These are phyloP conservation scores for Drosophila nannoptera DNA, from an alignment of 1,140 invertebrate genomes.

Conservation along the genomic window DNA sequence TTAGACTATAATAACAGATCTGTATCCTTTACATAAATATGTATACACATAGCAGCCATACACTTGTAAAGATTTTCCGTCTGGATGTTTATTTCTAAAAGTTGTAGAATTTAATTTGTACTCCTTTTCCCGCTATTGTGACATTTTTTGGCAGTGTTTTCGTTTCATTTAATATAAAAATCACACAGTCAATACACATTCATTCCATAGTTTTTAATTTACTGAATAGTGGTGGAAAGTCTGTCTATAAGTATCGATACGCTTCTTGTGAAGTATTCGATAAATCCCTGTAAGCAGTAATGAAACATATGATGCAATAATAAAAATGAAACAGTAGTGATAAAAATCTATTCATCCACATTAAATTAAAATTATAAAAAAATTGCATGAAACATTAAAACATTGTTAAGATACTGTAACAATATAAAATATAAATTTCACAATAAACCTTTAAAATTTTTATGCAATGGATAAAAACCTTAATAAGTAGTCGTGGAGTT, in stretches of 20 bases:
- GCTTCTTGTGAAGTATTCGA: background rate
- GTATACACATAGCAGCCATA: background rate
- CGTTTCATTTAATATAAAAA: constrained; percentile 26
- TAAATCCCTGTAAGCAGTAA: background rate
- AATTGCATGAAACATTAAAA: too few species aligned
- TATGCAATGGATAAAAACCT: too few species aligned
- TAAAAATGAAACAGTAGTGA: background rate
- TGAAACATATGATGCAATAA: constrained; percentile 5
- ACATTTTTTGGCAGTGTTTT: constrained; percentile 35
- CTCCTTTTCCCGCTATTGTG: constrained; percentile 23
- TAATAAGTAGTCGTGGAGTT: too few species aligned
- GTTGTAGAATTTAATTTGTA: constrained; percentile 24
- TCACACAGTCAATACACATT: constrained; percentile 29
- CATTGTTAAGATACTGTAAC: too few species aligned
- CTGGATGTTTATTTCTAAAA: constrained; percentile 8
- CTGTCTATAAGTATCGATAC: constrained; percentile 28
- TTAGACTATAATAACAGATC: too few species aligned
- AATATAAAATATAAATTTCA: too few species aligned
- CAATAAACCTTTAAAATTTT: too few species aligned
- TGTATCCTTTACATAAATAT: background rate
- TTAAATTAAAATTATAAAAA: too few species aligned
- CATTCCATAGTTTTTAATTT: constrained; percentile 30
- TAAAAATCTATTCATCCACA: too few species aligned
- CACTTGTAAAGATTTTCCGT: constrained; percentile 1
- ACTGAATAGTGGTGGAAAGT: constrained; percentile 21